These are phyloP conservation scores for Sarcophaga variegata DNA, from an alignment of 2,888 invertebrate species.

Conservation along the genomic window DNA sequence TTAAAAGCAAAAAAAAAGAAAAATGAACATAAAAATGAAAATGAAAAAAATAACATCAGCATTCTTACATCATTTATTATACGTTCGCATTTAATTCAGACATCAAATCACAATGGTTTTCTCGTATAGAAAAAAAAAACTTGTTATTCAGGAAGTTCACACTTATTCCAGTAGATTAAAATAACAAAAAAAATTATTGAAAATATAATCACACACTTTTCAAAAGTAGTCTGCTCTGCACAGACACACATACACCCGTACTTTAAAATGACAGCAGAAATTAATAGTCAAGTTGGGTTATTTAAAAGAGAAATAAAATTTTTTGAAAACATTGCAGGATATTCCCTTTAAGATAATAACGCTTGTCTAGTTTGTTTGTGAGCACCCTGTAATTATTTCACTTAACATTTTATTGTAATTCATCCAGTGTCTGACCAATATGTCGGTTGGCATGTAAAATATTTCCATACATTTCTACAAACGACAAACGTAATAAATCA, in stretches of 20 bases:
- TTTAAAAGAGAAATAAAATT: too few species aligned
- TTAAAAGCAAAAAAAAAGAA: neutral
- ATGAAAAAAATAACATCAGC: neutral
- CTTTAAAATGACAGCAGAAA: too few species aligned
- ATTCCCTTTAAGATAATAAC: too few species aligned
- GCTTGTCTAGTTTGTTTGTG: neutral
- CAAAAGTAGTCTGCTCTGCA: too few species aligned
- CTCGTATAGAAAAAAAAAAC: too few species aligned
- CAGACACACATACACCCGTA: too few species aligned
- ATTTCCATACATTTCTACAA: slow-evolving; percentile 57
- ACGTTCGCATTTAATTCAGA: slow-evolving; percentile 8
- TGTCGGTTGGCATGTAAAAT: slow-evolving; percentile 55
- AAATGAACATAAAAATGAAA: slow-evolving; percentile 1
- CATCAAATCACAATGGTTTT: slow-evolving; percentile 10
- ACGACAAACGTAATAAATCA: slow-evolving; percentile 68
- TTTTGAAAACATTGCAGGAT: neutral
- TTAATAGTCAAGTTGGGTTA: too few species aligned
- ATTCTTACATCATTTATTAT: slow-evolving; percentile 22
- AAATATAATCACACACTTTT: neutral
- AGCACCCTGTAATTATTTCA: slow-evolving; percentile 5
- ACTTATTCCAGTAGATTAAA: neutral
- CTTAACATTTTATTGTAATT: slow-evolving; percentile 13
- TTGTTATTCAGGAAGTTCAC: too few species aligned
- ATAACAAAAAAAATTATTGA: neutral
- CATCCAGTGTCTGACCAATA: slow-evolving; percentile 42